Base-by-base conservation (phyloP, 2,113 vertebrate genomes). In the Cervus canadensis region DNA sequence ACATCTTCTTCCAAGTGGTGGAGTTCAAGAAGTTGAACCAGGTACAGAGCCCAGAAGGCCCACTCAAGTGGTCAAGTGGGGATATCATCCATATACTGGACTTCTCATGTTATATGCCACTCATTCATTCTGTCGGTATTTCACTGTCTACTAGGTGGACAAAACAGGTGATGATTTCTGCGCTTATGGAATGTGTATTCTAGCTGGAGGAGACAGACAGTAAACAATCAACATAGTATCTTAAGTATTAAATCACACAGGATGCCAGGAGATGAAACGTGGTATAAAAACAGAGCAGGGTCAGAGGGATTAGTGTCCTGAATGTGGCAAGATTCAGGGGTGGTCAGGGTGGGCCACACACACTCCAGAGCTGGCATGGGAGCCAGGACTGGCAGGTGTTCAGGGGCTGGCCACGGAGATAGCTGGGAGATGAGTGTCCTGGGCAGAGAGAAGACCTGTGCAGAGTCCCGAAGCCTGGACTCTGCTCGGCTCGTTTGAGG, bases 1-100 rank as follows among this genome's bases (percentile, higher is more conserved):
- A 99, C 97, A 98, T 99, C 98, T 99, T 99, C 98, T 99, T 99
- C 98, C 99, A 99, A 98, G 99, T 99, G 92, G 99, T 99, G 10
- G 99, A 99, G 98, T 99, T 99, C 98, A 99, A 99, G 99, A 99
- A 99, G 91, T 97, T 99, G 91, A 99, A 99, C 98, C 99, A 99
- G 99, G 99, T 99, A 98, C 52, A 43, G 62, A 91, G 54, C 36
- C 50, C 5, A 15, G 59, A 82, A 97, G 54, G 36, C 56, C 40
- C 76, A 40, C 40, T 76, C 25, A 59, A 30, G 54, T 62, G 71
- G 84, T 25, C 21, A 2, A 43, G 33, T 71, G 48, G 36, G 12
- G 16, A 25, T 50, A 4, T 60, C 64, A 30, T 57, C 48, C 67
- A 1, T 40, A 74, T 36, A 30, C 71, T 50, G n/a, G 71, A 56